These are phyloP conservation scores for Frankliniella fusca DNA, from an alignment of 2,888 invertebrate genomes.

Conservation along the genomic window DNA sequence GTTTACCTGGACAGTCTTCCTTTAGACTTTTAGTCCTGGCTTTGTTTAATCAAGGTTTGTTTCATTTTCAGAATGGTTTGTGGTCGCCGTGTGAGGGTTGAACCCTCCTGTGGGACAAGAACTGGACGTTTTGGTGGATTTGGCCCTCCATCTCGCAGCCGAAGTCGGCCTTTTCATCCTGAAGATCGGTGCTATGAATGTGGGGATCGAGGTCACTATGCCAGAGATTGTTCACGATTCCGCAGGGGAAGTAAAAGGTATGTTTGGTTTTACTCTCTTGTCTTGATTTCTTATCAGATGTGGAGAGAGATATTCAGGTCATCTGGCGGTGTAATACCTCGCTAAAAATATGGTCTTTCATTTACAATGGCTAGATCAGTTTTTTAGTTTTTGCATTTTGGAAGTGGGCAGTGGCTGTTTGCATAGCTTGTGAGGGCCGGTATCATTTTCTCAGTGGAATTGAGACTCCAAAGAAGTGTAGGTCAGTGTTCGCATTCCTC, in stretches of 20 bases:
- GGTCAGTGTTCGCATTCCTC: too few species aligned
- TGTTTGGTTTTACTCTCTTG: constrained; percentile 34
- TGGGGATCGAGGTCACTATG: constrained; percentile 89
- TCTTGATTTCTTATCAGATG: constrained; percentile 30
- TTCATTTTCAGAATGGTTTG: constrained; percentile 64
- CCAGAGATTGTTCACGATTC: constrained; percentile 79
- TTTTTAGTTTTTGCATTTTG: constrained; percentile 3
- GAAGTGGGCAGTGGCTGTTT: constrained; percentile 19
- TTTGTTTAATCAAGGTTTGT: not conserved
- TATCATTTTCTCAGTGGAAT: too few species aligned
- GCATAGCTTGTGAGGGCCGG: constrained; percentile 1
- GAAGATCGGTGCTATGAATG: constrained; percentile 94
- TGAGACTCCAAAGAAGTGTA: too few species aligned
- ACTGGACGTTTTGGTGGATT: constrained; percentile 36
- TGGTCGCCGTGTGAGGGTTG: constrained; percentile 84
- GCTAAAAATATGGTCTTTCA: not conserved
- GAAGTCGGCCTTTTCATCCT: constrained; percentile 75
- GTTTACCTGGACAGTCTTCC: constrained; percentile 8
- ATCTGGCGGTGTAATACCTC: not conserved
- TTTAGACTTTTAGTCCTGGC: not conserved
- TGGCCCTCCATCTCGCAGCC: constrained; percentile 41
- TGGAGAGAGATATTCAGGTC: constrained; percentile 34
- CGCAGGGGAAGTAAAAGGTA: constrained; percentile 48
- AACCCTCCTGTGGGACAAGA: constrained; percentile 75
- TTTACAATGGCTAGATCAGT: not conserved